These are phyloP conservation scores for Cinclus cinclus DNA, from an alignment of 2,113 vertebrate genomes.

Conservation along the genomic window DNA sequence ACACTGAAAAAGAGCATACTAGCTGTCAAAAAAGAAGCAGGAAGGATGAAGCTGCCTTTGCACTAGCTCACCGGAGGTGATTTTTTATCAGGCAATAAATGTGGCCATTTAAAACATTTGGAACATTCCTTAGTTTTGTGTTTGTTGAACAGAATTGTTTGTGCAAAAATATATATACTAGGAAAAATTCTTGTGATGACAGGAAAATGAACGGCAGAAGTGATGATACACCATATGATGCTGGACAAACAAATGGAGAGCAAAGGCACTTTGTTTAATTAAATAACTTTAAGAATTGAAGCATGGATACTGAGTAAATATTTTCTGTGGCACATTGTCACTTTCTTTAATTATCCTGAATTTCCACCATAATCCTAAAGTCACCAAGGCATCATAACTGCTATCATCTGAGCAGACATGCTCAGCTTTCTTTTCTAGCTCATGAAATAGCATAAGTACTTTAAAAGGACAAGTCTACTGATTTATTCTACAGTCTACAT, in stretches of 20 bases:
- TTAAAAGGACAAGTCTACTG: not conserved
- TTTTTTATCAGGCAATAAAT: not conserved
- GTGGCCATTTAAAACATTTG: not conserved
- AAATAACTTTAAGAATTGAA: not conserved
- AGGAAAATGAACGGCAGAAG: not conserved
- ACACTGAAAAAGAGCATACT: not conserved
- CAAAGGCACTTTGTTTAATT: not conserved
- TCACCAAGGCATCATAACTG: not conserved
- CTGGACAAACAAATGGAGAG: not conserved
- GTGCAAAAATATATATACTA: not conserved
- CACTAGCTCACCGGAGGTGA: not conserved
- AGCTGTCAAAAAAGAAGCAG: not conserved
- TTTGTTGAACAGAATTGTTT: not conserved
- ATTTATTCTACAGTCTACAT: not conserved
- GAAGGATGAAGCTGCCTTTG: not conserved
- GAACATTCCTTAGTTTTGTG: not conserved
- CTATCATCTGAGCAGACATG: not conserved
- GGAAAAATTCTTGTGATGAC: not conserved
- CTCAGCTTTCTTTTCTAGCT: not conserved
- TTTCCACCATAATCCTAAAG: not conserved
- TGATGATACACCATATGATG: fast-evolving
- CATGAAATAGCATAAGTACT: not conserved
- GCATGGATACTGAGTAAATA: not conserved
- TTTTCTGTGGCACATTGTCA: not conserved
- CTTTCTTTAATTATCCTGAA: not conserved